Conservation (phyloP, 2,797 vertebrate species). For the Sebastes glaucus region DNA sequence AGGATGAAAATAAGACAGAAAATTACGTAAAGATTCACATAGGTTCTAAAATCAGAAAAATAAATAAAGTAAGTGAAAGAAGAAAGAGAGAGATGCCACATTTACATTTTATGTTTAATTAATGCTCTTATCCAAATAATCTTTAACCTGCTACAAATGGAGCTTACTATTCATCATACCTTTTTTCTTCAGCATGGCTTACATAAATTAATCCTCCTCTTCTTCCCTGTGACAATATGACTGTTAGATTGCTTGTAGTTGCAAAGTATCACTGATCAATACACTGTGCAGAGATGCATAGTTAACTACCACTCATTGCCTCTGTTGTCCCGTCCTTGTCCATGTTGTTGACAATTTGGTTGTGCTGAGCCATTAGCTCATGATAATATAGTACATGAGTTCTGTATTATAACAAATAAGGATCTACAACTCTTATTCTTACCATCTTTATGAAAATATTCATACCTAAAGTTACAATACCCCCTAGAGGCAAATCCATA, state of each 20-base stretch:
- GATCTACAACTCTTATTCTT: no score
- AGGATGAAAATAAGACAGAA: not conserved
- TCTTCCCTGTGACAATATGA: slow-evolving; percentile 87
- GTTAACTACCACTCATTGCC: slow-evolving; percentile 58
- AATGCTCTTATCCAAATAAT: not conserved
- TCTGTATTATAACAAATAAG: no score
- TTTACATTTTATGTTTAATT: not conserved
- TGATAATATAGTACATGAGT: slow-evolving; percentile 68
- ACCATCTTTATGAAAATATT: not conserved
- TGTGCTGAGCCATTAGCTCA: slow-evolving; percentile 93
- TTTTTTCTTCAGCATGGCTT: slow-evolving; percentile 95
- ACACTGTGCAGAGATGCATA: not conserved
- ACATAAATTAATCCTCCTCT: slow-evolving; percentile 96
- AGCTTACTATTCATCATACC: slow-evolving; percentile 74
- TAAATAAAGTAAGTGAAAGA: not conserved
- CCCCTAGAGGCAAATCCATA: slow-evolving; percentile 60
- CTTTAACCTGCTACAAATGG: not conserved
- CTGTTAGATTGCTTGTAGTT: not conserved
- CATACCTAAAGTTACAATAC: slow-evolving; percentile 57
- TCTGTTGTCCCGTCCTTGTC: slow-evolving; percentile 93
- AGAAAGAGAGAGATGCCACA: not conserved
- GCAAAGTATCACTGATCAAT: not conserved
- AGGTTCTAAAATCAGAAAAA: not conserved
- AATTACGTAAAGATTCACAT: not conserved
- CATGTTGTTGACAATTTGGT: slow-evolving; percentile 95